Conservation (phyloP, 2,888 invertebrate genomes). For the Caenorhabditis sp. region DNA sequence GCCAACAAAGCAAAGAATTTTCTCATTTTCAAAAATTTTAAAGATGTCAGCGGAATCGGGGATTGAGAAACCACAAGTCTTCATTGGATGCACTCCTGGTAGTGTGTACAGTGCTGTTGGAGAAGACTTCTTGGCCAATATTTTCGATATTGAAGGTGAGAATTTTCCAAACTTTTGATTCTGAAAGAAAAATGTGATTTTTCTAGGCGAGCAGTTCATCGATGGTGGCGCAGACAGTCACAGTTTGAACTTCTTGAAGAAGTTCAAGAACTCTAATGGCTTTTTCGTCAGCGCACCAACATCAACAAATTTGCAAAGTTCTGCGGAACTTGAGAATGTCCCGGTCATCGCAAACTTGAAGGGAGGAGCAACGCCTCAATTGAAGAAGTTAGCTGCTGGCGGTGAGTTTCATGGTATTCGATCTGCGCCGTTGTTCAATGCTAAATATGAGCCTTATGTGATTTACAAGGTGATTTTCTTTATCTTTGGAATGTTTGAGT, state of each 20-base stretch:
- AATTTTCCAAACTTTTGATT: neutral
- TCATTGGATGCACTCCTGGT: constrained; percentile 27
- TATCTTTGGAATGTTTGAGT: neutral
- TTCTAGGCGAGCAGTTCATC: neutral
- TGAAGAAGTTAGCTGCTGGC: constrained; percentile 17
- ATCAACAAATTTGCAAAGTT: constrained; percentile 20
- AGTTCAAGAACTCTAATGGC: constrained; percentile 13
- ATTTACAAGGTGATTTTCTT: constrained; percentile 12
- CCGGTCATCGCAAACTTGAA: constrained; percentile 20
- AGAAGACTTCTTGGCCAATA: constrained; percentile 6
- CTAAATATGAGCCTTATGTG: constrained; percentile 24
- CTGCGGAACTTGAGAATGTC: constrained; percentile 8
- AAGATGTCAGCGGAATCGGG: neutral
- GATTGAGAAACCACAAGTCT: constrained; percentile 27
- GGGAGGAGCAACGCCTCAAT: constrained; percentile 13
- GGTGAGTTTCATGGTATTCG: neutral
- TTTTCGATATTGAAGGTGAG: constrained; percentile 34
- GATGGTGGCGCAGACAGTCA: constrained; percentile 28
- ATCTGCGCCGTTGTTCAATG: constrained; percentile 10
- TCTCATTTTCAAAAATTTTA: neutral
- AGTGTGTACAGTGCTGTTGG: constrained; percentile 32
- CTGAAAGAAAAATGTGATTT: neutral
- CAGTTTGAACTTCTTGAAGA: constrained; percentile 19
- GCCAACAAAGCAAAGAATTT: too few relatives aligned
- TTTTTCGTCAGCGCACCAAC: constrained; percentile 28